phyloP scores from a whole-genome alignment of 2,888 invertebrate genomes.

The Rhaphigaster nebulosa region DNA sequence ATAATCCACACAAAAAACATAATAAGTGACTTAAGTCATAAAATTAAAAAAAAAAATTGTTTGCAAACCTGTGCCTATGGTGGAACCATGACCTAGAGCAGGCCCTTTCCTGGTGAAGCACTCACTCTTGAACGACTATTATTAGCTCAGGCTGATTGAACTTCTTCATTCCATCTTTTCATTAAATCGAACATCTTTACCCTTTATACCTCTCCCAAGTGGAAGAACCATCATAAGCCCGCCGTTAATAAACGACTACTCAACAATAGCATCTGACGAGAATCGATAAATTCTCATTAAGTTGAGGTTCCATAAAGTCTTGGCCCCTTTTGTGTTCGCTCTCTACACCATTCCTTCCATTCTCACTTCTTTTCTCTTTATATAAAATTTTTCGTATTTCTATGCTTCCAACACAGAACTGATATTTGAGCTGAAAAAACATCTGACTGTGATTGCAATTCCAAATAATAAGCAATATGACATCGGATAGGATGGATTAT shows the following conservation, averaged over 20 bases:
- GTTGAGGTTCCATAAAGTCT: neutral
- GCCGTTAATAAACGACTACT: neutral
- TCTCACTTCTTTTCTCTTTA: neutral
- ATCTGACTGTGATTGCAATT: too few species aligned
- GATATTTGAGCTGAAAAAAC: too few species aligned
- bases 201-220: neutral
- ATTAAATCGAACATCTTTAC: neutral
- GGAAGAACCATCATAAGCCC: neutral
- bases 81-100: too few species aligned
- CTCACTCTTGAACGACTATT: neutral
- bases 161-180: neutral
- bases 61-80: too few species aligned
- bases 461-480: too few species aligned
- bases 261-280: neutral
- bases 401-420: too few species aligned
- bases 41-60: too few species aligned
- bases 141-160: neutral
- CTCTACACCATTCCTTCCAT: neutral
- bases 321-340: neutral
- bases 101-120: too few species aligned
- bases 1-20: too few species aligned
- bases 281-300: constrained; percentile 3
- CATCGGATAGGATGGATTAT: too few species aligned
- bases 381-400: neutral
- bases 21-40: too few species aligned